A percentile compares a stretch with the other conserved stretches of the same genome.
These are phyloP conservation scores for Micronisus gabar DNA, from an alignment of 2,113 vertebrate genomes.

Conservation along the genomic window DNA sequence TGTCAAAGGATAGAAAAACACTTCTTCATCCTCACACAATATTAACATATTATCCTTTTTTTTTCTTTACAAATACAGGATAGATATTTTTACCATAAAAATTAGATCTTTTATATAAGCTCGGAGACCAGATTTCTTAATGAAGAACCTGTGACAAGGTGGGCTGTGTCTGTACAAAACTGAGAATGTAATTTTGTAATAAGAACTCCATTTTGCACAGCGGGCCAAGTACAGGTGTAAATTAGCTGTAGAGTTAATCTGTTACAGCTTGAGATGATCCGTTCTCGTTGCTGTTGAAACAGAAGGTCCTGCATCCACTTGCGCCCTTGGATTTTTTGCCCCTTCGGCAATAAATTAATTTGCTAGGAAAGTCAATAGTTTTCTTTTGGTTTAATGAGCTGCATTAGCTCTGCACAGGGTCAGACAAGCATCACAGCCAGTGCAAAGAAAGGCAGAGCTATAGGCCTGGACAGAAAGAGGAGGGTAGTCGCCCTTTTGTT, in stretches of 20 bases:
- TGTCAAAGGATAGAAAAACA: constrained; percentile 4
- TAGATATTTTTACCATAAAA: constrained; percentile 1
- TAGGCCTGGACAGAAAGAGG: not conserved
- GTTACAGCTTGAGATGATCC: not conserved
- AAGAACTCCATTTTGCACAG: not conserved
- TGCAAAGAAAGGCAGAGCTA: not conserved
- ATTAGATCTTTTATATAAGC: not conserved
- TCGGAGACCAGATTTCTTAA: not conserved
- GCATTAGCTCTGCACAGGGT: not conserved
- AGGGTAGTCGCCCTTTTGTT: not conserved
- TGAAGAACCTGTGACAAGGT: not conserved
- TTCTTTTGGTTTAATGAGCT: not conserved
- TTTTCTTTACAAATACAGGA: not conserved
- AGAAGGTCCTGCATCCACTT: not conserved
- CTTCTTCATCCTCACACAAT: not conserved
- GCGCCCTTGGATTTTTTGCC: not conserved
- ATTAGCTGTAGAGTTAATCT: not conserved
- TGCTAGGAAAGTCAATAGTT: not conserved
- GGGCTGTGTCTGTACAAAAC: not conserved
- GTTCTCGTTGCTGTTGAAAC: not conserved
- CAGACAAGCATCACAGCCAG: not conserved
- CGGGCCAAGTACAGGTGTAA: not conserved
- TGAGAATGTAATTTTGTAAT: not conserved
- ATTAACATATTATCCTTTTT: not conserved
- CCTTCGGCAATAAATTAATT: not conserved